Percentiles rank a stretch among this genome's conserved stretches.
Evolutionary conservation across 2,888 invertebrate species (phyloP).

Genomic region (Candidula unifasciata): DNA sequence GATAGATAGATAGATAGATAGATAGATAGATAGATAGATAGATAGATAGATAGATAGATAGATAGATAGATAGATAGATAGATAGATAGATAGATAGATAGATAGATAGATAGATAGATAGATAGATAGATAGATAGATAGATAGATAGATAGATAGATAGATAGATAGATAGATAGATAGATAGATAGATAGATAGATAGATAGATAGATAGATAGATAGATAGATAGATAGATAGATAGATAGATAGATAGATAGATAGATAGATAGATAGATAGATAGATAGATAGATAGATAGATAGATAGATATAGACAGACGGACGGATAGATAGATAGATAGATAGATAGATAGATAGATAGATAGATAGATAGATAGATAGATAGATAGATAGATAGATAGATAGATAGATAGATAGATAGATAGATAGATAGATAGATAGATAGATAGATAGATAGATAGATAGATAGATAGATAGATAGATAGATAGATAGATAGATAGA

Average conservation of each 20-base stretch:
- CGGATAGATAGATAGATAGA: no score
- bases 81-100: no score
- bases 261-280: neutral
- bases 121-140: no score
- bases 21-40: no score
- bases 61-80: neutral
- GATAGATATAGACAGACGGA: no score
- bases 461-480: neutral
- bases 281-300: neutral
- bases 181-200: constrained; percentile 15
- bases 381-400: constrained; percentile 15
- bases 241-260: constrained; percentile 15
- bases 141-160: no score
- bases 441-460: neutral
- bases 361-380: constrained; percentile 25
- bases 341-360: constrained; percentile 5
- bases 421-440: neutral
- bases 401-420: neutral
- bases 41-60: neutral
- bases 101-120: no score
- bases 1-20: no score
- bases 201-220: constrained; percentile 15
- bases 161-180: constrained; percentile 8
- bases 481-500: no score
- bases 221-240: constrained; percentile 15